Evolutionary conservation across 2,797 vertebrate genomes (phyloP), one percentile per base, ranked within the genome.

Genomic region (Microchirus variegatus): DNA sequence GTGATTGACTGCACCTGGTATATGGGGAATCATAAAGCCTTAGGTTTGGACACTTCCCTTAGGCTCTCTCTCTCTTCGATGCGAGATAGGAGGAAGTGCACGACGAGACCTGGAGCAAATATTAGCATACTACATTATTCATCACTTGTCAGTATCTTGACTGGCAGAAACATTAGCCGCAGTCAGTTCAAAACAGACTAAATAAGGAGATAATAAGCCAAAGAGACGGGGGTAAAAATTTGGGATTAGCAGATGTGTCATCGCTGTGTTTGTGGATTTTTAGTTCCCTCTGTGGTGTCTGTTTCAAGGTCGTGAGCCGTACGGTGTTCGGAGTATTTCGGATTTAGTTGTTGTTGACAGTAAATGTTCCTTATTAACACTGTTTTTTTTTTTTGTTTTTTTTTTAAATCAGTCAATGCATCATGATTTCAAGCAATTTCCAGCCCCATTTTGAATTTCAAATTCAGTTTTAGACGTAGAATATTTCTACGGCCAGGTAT

Each of bases 111-210:
- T 55, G 73, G 60, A 77, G 67, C 70, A 81, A 63, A 81, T 80
- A 87, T 87, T 86, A 84, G 59, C 77, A 77, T 71, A 47, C 70
- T 87, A 75, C 83, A 85, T 87, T 85, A 86, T 91, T 86, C 75
- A 86, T 78, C 74, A 66, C 74, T 75, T 80, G 78, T 82, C 79
- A 73, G 70, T 47, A 48, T 71, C 50, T 79, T 85, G 81, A 88
- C 75, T 84, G 73, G 79, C 76, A 85, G 72, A 81, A 66, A 77
- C 63, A 85, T 85, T 83, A 83, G 67, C 74, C 62, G 53, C 49
- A 82, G 50, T 59, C 75, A 58, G 53, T 69, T 77, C 63, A 67
- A 77, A 75, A 70, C 53, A 63, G 51, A 58, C 72, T 67, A 70
- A 80, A 81, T 81, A 62, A 68, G 60, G 44, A 44, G 55, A 69